Percentiles rank a stretch among this genome's conserved stretches.
Evolutionary conservation across 1,140 invertebrate species (phyloP).

Genomic region (Drosophila sproati): DNA sequence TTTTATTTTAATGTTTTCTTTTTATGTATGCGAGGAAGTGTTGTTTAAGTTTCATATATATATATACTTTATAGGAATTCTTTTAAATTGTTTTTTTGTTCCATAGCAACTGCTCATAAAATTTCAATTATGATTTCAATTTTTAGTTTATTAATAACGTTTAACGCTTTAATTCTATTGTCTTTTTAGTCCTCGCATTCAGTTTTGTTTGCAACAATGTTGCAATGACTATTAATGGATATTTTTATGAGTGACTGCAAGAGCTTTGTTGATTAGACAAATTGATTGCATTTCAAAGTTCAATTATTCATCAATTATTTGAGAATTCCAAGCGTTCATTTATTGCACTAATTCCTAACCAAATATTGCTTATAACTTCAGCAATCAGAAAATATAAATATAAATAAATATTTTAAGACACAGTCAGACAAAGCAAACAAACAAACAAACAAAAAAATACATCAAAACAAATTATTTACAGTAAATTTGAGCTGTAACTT

Average conservation of each 20-base stretch:
- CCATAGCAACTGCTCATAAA: too few species aligned
- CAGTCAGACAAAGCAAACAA: neutral
- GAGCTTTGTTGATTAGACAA: neutral
- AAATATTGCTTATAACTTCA: conserved; percentile 12
- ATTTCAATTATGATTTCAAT: too few species aligned
- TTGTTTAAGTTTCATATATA: neutral
- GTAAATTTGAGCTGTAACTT: conserved; percentile 35
- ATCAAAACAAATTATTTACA: conserved; percentile 22
- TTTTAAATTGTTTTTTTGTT: too few species aligned
- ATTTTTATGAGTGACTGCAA: neutral
- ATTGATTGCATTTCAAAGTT: neutral
- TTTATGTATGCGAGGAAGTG: neutral
- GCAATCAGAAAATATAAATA: neutral
- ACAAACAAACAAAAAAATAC: conserved; percentile 20
- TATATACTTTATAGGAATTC: neutral
- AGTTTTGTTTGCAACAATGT: too few species aligned
- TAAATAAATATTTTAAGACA: conserved; percentile 3
- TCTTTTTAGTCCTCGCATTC: too few species aligned
- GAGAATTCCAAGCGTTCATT: neutral
- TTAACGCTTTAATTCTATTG: too few species aligned
- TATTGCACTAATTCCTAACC: neutral
- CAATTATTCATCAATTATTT: neutral
- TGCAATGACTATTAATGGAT: neutral
- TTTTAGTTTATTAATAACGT: too few species aligned
- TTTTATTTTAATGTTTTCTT: neutral